Percentiles rank a stretch among this genome's conserved stretches.
Conservation (phyloP, 2,888 invertebrate species). For the Caenorhabditis sulstoni region DNA sequence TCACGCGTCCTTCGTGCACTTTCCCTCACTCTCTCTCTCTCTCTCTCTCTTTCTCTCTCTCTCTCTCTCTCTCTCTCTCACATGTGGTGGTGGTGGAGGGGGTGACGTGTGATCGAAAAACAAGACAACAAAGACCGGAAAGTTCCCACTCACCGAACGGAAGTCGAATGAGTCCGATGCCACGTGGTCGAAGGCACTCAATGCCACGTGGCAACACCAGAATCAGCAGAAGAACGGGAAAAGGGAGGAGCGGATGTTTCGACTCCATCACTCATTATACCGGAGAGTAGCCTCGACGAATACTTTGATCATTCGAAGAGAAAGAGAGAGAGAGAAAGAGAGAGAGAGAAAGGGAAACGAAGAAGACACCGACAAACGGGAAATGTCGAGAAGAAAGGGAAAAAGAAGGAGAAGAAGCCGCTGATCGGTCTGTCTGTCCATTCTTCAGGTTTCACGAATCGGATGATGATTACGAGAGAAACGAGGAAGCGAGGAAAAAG, state of each 20-base stretch:
- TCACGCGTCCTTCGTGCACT: neutral
- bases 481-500: neutral
- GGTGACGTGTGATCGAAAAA: conserved; percentile 2
- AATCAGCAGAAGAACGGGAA: conserved; percentile 4
- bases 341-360: conserved; percentile 10
- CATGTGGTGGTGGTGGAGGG: too few species aligned
- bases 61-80: neutral
- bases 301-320: conserved; percentile 30
- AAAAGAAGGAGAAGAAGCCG: too few species aligned
- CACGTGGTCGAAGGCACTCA: conserved; percentile 62
- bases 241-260: conserved; percentile 3
- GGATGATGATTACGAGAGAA: conserved; percentile 22
- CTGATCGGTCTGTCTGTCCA: too few species aligned
- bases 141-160: conserved; percentile 60
- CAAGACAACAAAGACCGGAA: conserved; percentile 2
- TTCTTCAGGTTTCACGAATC: too few species aligned
- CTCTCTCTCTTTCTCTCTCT: conserved; percentile 3
- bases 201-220: neutral
- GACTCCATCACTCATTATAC: conserved; percentile 52
- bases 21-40: neutral
- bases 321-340: conserved; percentile 6
- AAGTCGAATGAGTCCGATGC: conserved; percentile 68
- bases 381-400: conserved; percentile 3
- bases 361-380: neutral
- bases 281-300: conserved; percentile 9